These are phyloP conservation scores for Thelaira solivaga DNA, from an alignment of 2,888 invertebrate genomes.

Conservation along the genomic window DNA sequence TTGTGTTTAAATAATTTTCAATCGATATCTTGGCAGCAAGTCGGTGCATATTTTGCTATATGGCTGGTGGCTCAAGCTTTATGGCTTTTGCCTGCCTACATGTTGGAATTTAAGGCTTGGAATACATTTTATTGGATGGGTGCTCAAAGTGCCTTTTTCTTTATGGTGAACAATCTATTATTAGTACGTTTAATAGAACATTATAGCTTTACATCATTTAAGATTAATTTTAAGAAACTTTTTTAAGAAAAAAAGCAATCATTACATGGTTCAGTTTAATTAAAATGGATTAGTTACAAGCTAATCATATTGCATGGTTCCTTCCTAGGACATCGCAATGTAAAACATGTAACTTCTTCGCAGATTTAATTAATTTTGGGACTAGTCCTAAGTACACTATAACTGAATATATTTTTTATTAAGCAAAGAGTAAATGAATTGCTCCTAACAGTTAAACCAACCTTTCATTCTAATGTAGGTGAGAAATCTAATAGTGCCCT, in stretches of 20 bases:
- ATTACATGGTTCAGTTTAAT: no score
- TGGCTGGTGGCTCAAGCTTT: slow-evolving; percentile 87
- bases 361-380: no score
- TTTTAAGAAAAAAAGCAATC: slow-evolving; percentile 40
- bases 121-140: slow-evolving; percentile 92
- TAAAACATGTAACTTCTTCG: no score
- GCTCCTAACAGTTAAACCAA: no score
- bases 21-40: slow-evolving; percentile 78
- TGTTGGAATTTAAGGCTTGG: slow-evolving; percentile 91
- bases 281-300: no score
- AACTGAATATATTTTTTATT: no score
- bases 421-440: no score
- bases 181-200: slow-evolving; percentile 78
- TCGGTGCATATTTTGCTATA: slow-evolving; percentile 78
- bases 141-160: slow-evolving; percentile 89
- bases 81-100: slow-evolving; percentile 95
- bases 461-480: no score
- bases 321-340: no score
- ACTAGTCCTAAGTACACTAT: no score
- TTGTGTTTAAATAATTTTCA: slow-evolving; percentile 85
- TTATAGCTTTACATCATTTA: slow-evolving; percentile 71
- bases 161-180: slow-evolving; percentile 87
- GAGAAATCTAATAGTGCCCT: no score
- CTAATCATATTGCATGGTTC: no score
- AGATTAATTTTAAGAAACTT: slow-evolving; percentile 67